A percentile compares a stretch with the other conserved stretches of the same genome.
Conservation (phyloP, 2,113 vertebrate species). For the Rhadina sibilatrix region DNA sequence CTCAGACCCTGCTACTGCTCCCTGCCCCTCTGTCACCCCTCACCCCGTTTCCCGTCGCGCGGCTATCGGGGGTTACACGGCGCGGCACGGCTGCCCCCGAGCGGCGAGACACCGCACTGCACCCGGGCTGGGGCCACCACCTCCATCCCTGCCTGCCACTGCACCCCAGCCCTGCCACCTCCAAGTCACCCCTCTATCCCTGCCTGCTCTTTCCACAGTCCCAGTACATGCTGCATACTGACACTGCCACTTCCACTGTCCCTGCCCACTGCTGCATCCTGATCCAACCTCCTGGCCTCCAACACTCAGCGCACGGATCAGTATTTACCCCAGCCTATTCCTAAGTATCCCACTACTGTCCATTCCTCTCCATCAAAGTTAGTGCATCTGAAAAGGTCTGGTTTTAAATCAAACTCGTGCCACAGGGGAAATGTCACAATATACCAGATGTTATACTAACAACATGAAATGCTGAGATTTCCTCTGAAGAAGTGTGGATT, state of each 20-base stretch:
- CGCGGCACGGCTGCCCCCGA: not conserved
- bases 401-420: not conserved
- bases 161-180: not conserved
- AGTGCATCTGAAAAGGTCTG: not conserved
- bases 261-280: not conserved
- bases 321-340: not conserved
- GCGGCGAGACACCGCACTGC: not conserved
- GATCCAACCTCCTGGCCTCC: not conserved
- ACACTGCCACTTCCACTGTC: not conserved
- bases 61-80: not conserved
- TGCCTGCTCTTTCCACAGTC: not conserved
- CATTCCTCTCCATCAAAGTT: not conserved
- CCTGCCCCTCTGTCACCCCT: not conserved
- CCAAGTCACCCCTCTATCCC: too few species aligned
- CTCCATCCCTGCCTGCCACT: not conserved
- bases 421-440: not conserved
- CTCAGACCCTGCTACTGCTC: not conserved
- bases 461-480: not conserved
- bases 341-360: too few species aligned
- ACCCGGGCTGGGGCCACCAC: not conserved
- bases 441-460: not conserved
- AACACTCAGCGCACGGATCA: not conserved
- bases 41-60: not conserved
- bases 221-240: not conserved
- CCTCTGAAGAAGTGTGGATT: not conserved